These are phyloP conservation scores for Coenonympha glycerion DNA, from an alignment of 2,888 invertebrate genomes.

Conservation along the genomic window DNA sequence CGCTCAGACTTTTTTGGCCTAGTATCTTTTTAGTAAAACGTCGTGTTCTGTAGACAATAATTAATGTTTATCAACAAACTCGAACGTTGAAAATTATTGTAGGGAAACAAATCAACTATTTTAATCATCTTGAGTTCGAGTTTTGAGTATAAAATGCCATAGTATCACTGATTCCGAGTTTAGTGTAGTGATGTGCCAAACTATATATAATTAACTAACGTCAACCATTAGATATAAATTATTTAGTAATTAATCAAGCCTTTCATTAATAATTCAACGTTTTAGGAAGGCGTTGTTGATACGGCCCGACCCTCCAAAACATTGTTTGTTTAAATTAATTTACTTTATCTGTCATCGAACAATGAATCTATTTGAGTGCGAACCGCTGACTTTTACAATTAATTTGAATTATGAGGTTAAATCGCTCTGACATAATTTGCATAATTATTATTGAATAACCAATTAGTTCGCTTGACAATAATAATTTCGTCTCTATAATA, in stretches of 20 bases:
- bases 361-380: conserved; percentile 7
- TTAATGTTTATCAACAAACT: too few species aligned
- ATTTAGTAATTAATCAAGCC: background rate
- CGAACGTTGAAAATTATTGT: too few species aligned
- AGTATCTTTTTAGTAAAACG: too few species aligned
- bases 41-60: too few species aligned
- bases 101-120: too few species aligned
- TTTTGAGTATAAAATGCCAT: too few species aligned
- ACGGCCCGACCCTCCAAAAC: background rate
- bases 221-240: background rate
- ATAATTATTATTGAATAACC: conserved; percentile 8
- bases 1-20: too few species aligned
- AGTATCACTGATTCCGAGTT: too few species aligned
- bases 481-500: background rate
- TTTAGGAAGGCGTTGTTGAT: background rate
- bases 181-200: too few species aligned
- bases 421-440: conserved; percentile 3
- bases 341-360: conserved; percentile 3
- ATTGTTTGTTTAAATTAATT: conserved; percentile 5
- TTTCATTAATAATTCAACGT: conserved; percentile 4
- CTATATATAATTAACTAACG: too few species aligned
- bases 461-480: conserved; percentile 1
- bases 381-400: conserved; percentile 1
- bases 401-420: conserved; percentile 10
- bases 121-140: too few species aligned